A percentile compares a stretch with the other conserved stretches of the same genome.
phyloP scores from a whole-genome alignment of 2,888 invertebrate species.

The Drosophila quinaria region DNA sequence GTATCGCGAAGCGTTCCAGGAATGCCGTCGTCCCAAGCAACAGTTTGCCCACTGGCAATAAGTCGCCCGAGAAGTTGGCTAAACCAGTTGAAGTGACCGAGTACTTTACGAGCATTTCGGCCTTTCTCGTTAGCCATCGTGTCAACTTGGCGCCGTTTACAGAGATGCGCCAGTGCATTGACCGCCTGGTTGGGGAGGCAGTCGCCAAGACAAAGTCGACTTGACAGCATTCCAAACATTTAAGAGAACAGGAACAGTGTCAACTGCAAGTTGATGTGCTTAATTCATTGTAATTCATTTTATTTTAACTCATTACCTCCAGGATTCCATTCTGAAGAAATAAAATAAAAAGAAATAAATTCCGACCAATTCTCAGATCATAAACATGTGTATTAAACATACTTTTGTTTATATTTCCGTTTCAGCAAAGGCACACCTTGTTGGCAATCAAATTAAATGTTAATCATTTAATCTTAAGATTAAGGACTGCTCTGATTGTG shows the following conservation, averaged over 20 bases:
- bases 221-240: background rate
- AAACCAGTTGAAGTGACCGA: constrained; percentile 45
- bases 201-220: background rate
- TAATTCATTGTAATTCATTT: no score
- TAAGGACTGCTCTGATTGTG: background rate
- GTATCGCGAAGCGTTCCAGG: constrained; percentile 29
- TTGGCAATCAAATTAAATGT: no score
- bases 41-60: background rate
- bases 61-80: constrained; percentile 8
- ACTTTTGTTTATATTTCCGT: background rate
- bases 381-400: background rate
- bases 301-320: no score
- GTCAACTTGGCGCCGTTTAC: constrained; percentile 23
- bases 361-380: background rate
- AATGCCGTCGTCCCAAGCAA: background rate
- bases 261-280: no score
- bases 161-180: constrained; percentile 33
- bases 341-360: background rate
- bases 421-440: constrained; percentile 1
- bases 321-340: no score
- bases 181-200: constrained; percentile 33
- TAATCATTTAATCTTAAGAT: background rate
- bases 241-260: background rate
- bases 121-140: constrained; percentile 39
- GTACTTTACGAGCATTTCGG: constrained; percentile 44